Evolutionary conservation across 2,888 invertebrate genomes (phyloP), one percentile per base, ranked within the genome.

Genomic region (Microdon myrmicae): DNA sequence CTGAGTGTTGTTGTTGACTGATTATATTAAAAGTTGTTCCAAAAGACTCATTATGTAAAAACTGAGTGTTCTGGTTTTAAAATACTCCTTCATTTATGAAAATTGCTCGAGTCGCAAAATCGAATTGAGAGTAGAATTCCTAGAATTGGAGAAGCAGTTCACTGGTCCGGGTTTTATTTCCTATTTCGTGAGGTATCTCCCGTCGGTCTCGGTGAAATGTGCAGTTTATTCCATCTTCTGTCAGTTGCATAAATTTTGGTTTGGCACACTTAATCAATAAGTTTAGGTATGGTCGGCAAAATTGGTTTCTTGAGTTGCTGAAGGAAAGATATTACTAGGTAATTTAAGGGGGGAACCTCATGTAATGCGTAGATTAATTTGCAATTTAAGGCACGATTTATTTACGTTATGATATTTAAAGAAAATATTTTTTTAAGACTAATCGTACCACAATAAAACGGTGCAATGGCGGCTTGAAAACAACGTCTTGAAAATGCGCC

Each of bases 271-370:
- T 79, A 3, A 84, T 81, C 1, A 93, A 78, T 0, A 77, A 74
- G 67, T 85, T 84, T 5, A 92, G n/a, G n/a, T n/a, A n/a, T 74
- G 0, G 88, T 73, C 0, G 93, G 93, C 70, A 94, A 75, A 45
- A 92, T 80, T n/a, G 82, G 81, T 3, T 82, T 80, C 16, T 76
- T 78, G 4, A 82, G 68, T 39, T 85, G 85, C 79, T 95, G 94
- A 39, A 96, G 81, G 76, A 89, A 95, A 79, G 89, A 90, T 64
- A 96, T 79, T 38, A 91, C 89, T 73, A 96, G 79, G 51, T 94
- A 82, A 1, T 93, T 90, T 25, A 95, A 81, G 1, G 92, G 90
- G 79, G n/a, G n/a, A n/a, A n/a, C n/a, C n/a, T n/a, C n/a, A n/a
- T n/a, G n/a, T n/a, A n/a, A n/a, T n/a, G n/a, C n/a, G n/a, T n/a